These are phyloP conservation scores for Caradrina kadenii DNA, from an alignment of 2,888 invertebrate species.

Conservation along the genomic window DNA sequence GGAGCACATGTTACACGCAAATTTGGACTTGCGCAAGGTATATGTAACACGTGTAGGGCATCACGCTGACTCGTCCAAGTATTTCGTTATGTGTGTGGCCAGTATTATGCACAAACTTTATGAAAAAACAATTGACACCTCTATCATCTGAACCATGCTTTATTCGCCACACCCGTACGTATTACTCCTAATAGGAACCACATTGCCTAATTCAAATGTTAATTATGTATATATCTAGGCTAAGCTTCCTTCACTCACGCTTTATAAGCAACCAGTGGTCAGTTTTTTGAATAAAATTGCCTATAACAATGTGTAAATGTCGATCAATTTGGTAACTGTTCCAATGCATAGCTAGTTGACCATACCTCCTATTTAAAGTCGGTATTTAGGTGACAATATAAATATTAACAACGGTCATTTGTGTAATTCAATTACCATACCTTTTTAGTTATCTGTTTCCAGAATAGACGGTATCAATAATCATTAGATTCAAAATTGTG, in stretches of 20 bases:
- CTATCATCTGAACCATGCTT: conserved; percentile 34
- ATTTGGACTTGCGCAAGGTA: too few relatives aligned
- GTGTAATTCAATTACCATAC: conserved; percentile 45
- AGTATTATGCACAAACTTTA: not conserved
- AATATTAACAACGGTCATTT: conserved; percentile 47
- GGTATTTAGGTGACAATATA: conserved; percentile 55
- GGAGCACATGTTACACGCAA: too few relatives aligned
- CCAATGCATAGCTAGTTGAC: conserved; percentile 12
- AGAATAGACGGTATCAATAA: conserved; percentile 9
- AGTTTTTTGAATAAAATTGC: conserved; percentile 74
- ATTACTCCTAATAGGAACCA: conserved; percentile 68
- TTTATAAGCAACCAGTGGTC: conserved; percentile 68
- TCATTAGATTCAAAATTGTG: conserved; percentile 6
- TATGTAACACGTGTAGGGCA: too few relatives aligned
- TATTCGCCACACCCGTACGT: conserved; percentile 57
- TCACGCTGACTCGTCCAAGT: too few relatives aligned
- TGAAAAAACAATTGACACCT: conserved; percentile 13
- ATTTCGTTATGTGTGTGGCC: too few relatives aligned
- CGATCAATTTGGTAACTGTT: conserved; percentile 50
- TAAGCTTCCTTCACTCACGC: conserved; percentile 77
- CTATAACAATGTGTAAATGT: conserved; percentile 74
- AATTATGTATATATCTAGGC: conserved; percentile 80
- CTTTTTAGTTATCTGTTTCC: conserved; percentile 23
- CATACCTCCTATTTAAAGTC: conserved; percentile 9
- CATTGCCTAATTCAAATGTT: conserved; percentile 84